Conservation (phyloP, 2,113 vertebrate genomes). For the Zosterops borbonicus region DNA sequence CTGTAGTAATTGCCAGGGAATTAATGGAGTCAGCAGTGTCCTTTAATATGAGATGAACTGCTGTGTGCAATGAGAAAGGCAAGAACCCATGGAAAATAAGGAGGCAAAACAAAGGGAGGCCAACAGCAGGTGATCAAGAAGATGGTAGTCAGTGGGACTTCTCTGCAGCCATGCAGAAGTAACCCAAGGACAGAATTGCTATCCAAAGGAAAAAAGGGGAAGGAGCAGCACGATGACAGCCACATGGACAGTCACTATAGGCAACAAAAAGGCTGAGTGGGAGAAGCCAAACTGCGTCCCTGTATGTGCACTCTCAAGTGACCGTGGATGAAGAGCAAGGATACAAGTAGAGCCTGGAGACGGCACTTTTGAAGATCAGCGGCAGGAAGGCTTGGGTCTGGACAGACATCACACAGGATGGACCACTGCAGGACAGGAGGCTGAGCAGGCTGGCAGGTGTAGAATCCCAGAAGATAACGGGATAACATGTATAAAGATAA, state of each 20-base stretch:
- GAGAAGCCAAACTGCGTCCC: too few species aligned
- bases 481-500: too few species aligned
- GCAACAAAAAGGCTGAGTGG: too few species aligned
- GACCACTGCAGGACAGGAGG: too few species aligned
- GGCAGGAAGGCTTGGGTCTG: rapidly evolving
- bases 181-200: rapidly evolving
- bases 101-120: neutral
- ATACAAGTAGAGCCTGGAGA: too few species aligned
- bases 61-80: neutral
- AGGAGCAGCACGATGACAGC: neutral
- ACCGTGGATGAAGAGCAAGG: too few species aligned
- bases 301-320: rapidly evolving
- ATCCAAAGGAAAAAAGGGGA: neutral
- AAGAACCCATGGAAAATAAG: rapidly evolving
- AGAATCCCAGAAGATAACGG: neutral
- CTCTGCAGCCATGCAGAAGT: neutral
- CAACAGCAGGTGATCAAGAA: neutral
- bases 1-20: neutral
- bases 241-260: too few species aligned
- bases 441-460: too few species aligned
- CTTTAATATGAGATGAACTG: neutral
- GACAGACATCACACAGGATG: rapidly evolving
- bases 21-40: neutral
- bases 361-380: rapidly evolving
- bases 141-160: neutral